A percentile compares a stretch with the other conserved stretches of the same genome.
Evolutionary conservation across 2,113 vertebrate species (phyloP).

Genomic region (Scatophagus argus): DNA sequence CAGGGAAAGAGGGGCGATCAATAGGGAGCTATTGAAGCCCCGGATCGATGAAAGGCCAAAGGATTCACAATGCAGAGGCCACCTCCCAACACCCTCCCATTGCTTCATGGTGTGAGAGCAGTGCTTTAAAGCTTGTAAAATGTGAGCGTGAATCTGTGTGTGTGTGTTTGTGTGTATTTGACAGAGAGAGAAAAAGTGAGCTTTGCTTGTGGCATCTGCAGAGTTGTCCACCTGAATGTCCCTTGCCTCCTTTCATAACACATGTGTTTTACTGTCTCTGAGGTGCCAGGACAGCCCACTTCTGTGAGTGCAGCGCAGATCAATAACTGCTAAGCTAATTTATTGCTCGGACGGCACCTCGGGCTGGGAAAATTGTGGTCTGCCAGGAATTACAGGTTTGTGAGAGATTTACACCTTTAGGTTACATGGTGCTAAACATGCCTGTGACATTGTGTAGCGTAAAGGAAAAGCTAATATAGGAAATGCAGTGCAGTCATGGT

Average conservation of each 20-base stretch:
- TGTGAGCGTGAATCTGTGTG: conserved; percentile 11
- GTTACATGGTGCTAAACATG: conserved; percentile 35
- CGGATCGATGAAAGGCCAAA: conserved; percentile 66
- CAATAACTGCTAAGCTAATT: conserved; percentile 60
- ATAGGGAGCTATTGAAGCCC: conserved; percentile 68
- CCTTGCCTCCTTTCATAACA: neutral
- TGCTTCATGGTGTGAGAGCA: conserved; percentile 38
- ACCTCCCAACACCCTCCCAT: conserved; percentile 33
- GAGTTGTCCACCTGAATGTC: conserved; percentile 4
- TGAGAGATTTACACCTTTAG: conserved; percentile 37
- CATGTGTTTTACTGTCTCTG: conserved; percentile 23
- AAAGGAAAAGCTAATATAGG: conserved; percentile 11
- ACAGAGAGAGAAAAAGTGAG: conserved; percentile 5
- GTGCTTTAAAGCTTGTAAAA: conserved; percentile 43
- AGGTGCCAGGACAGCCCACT: conserved; percentile 31
- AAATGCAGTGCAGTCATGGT: neutral
- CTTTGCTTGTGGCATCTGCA: conserved; percentile 15
- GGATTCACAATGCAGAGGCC: conserved; percentile 64
- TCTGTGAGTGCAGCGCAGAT: conserved; percentile 45
- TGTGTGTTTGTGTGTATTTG: conserved; percentile 4
- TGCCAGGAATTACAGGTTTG: conserved; percentile 44
- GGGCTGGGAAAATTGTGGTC: neutral
- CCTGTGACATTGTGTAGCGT: conserved; percentile 14
- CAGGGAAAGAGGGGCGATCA: conserved; percentile 64
- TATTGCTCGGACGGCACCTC: conserved; percentile 49